phyloP scores from a whole-genome alignment of 2,113 vertebrate species.

The Hemiscyllium ocellatum region DNA sequence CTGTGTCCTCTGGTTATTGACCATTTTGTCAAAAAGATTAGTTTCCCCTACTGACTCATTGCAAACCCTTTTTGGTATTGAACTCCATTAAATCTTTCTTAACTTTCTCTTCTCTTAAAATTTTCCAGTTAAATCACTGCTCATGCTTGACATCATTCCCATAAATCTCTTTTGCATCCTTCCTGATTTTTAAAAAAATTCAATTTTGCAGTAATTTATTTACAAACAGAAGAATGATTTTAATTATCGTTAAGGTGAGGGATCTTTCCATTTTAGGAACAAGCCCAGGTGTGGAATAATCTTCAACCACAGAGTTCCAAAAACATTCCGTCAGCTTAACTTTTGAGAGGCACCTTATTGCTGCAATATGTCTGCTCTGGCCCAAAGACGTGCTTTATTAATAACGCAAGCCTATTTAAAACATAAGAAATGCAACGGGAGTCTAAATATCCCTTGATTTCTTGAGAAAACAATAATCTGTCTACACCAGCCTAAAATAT shows the following conservation, averaged over 20 bases:
- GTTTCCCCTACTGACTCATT: background rate
- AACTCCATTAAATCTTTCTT: background rate
- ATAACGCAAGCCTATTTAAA: background rate
- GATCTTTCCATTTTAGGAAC: background rate
- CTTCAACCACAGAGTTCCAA: background rate
- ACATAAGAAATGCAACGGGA: too few relatives aligned
- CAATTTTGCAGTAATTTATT: background rate
- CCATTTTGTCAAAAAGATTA: background rate
- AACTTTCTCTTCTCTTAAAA: background rate
- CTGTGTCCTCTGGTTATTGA: background rate
- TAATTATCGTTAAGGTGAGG: background rate
- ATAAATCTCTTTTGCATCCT: background rate
- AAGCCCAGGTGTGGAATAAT: background rate
- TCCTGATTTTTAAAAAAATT: background rate
- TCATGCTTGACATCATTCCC: background rate
- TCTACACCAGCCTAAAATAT: too few relatives aligned
- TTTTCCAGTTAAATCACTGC: background rate
- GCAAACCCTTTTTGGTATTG: background rate
- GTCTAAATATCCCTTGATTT: too few relatives aligned
- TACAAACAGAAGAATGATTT: background rate
- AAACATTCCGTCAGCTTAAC: background rate
- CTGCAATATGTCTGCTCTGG: background rate
- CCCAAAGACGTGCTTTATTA: background rate
- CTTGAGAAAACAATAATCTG: too few relatives aligned
- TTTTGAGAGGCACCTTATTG: background rate